Conservation (phyloP, 2,888 invertebrate genomes). For the Podotricha telesiphe region DNA sequence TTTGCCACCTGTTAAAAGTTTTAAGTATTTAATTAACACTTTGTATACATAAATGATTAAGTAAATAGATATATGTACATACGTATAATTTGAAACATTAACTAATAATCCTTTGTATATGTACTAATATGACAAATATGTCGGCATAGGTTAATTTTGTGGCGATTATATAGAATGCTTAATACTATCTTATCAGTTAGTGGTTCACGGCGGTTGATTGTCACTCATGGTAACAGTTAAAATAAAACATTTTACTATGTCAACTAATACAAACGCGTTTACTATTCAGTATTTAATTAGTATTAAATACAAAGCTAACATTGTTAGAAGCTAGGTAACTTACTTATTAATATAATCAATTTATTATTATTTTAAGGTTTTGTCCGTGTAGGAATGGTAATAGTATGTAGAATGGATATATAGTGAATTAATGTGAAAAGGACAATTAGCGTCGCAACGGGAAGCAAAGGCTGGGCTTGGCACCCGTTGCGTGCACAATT, state of each 20-base stretch:
- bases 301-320: no score
- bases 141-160: slow-evolving; percentile 5
- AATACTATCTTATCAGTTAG: slow-evolving; percentile 22
- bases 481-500: slow-evolving; percentile 4
- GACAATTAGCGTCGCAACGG: slow-evolving; percentile 17
- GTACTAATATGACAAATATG: background rate
- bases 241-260: background rate
- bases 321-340: no score
- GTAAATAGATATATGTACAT: background rate
- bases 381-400: background rate
- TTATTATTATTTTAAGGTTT: background rate
- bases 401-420: background rate
- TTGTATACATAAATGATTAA: background rate
- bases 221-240: slow-evolving; percentile 2
- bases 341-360: no score
- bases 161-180: slow-evolving; percentile 3
- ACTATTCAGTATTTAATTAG: no score
- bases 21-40: no score
- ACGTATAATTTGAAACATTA: background rate
- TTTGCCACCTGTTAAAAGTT: background rate
- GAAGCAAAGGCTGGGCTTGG: slow-evolving; percentile 1
- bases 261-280: background rate
- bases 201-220: slow-evolving; percentile 11
- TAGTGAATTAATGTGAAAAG: background rate
- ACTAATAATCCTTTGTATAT: background rate